Percentiles rank a stretch among this genome's conserved stretches.
Evolutionary conservation across 64 coral and sea anemone genomes (phyloP).

Genomic region (Platygyra sinensis): DNA sequence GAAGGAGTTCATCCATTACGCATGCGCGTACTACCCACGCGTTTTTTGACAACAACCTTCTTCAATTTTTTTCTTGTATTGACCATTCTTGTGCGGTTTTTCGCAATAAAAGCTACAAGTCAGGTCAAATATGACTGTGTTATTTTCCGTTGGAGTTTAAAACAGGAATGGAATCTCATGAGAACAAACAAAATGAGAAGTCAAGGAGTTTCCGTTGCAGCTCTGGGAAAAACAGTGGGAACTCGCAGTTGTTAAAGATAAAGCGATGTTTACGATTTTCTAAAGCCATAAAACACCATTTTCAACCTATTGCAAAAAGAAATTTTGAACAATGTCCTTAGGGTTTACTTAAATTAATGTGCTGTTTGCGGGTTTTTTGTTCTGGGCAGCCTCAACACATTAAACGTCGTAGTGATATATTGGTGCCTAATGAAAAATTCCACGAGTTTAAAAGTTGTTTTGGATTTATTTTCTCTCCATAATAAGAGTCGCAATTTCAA

Average conservation of each 20-base stretch:
- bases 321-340: not conserved
- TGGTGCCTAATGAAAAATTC: not conserved
- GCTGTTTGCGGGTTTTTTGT: not conserved
- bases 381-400: not conserved
- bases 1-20: not conserved
- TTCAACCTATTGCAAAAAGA: not conserved
- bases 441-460: not conserved
- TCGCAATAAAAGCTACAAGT: too few relatives aligned
- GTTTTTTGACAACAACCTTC: not conserved
- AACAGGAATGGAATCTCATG: not conserved
- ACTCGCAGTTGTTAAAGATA: not conserved
- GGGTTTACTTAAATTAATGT: not conserved
- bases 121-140: too few relatives aligned
- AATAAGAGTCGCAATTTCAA: too few relatives aligned
- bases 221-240: not conserved
- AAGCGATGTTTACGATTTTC: not conserved
- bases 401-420: not conserved
- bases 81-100: not conserved
- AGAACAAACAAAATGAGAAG: not conserved
- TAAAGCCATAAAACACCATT: not conserved
- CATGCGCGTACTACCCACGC: slow-evolving; percentile 15
- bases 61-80: slow-evolving; percentile 1
- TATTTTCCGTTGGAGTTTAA: too few relatives aligned
- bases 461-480: too few relatives aligned
- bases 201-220: not conserved